Evolutionary conservation across 2,797 vertebrate genomes (phyloP), one percentile per base, ranked within the genome.

Genomic region (Gymnocypris eckloni): DNA sequence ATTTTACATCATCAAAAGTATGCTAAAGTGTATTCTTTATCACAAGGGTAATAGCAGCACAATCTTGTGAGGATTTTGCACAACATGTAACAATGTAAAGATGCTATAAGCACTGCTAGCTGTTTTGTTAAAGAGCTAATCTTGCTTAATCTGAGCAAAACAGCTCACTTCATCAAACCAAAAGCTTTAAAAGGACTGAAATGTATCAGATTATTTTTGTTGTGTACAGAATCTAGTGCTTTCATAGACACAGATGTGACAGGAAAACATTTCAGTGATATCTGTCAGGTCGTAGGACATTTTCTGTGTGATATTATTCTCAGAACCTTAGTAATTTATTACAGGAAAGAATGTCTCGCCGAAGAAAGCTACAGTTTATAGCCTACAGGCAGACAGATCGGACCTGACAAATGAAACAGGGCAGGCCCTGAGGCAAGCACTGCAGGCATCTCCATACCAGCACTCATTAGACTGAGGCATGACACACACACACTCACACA

Each of bases 391-490:
- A 85, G 75, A 84, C n/a, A 37, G 50, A 78, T 78, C 41, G 64
- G 45, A 41, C 72, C 56, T 28, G 52, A 54, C 64, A 81, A 89
- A 87, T 82, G 12, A 72, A 73, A 39, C 80, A 84, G 79, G 9
- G 28, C 25, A 82, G 59, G 67, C 71, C 81, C 82, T 73, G 87
- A 7, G 67, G 75, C 7, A 15, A 86, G 71, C 50, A 78, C 70
- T 73, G n/a, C 52, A 59, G 79, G 73, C 71, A 37, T 43, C 81
- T 90, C 66, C 75, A 81, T 91, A 92, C 84, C 72, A 79, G 20
- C 69, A 15, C 71, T 89, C 81, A 91, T 91, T 90, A 86, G 7
- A 48, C 67, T 69, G 75, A 79, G 54, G 73, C 56, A 89, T 86
- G 79, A 82, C 80, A 81, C 76, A 45, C 33, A 80, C 25, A 77